Conservation (phyloP, 1,140 invertebrate species). For the Campoletis sonorensis region DNA sequence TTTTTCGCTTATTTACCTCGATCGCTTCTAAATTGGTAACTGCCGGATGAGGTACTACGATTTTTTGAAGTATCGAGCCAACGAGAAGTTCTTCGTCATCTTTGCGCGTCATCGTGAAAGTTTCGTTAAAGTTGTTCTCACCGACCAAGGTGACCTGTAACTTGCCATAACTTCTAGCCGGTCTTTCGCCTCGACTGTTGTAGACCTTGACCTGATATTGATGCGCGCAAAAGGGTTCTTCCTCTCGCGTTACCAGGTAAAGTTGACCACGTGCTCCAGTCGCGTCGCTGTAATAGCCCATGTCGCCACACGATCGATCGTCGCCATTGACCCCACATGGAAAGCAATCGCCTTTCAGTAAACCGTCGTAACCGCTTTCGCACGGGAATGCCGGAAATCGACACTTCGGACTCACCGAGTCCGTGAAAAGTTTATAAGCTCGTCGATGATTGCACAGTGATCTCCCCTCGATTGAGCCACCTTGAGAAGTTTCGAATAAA, state of each 20-base stretch:
- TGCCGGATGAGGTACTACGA: conserved; percentile 92
- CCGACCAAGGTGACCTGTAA: conserved; percentile 89
- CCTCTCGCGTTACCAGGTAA: conserved; percentile 91
- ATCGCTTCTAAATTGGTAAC: conserved; percentile 79
- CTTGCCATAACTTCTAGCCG: conserved; percentile 86
- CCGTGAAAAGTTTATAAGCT: conserved; percentile 95
- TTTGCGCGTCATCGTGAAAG: conserved; percentile 90
- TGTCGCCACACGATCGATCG: conserved; percentile 86
- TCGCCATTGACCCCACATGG: conserved; percentile 78
- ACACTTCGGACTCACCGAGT: conserved; percentile 93
- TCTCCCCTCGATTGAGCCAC: conserved; percentile 89
- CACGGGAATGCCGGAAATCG: conserved; percentile 93
- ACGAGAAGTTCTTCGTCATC: conserved; percentile 86
- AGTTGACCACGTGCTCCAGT: conserved; percentile 88
- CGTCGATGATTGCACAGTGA: conserved; percentile 94
- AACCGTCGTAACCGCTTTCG: conserved; percentile 87
- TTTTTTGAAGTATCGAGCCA: conserved; percentile 84
- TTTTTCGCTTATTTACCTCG: conserved; percentile 63
- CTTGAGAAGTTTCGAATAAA: conserved; percentile 59
- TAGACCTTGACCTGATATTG: conserved; percentile 91
- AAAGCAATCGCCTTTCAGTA: conserved; percentile 86
- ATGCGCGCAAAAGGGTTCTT: conserved; percentile 95
- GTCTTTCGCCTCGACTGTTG: conserved; percentile 81
- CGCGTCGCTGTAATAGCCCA: conserved; percentile 95
- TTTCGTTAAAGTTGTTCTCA: conserved; percentile 90